Base-by-base conservation (phyloP, 2,888 invertebrate genomes). In the Euzophera pinguis region DNA sequence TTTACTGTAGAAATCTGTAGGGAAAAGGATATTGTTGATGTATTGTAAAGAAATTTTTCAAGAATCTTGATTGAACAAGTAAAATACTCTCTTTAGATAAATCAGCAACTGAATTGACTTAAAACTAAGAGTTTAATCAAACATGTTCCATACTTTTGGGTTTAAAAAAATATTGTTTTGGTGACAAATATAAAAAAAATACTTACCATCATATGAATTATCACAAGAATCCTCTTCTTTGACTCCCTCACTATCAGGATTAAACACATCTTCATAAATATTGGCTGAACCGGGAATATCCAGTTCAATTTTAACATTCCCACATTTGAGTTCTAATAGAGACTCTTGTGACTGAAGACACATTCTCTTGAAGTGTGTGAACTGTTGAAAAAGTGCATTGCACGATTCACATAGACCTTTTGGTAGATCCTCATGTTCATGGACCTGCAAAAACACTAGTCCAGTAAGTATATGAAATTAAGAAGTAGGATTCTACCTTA, bases 341-440 rank as follows among this genome's bases (percentile, higher is more conserved):
- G 73, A 72, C 32, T 78, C 75, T 53, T 86, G 79, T 9, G 90
- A 83, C 47, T 80, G 68, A 22, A 90, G 70, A 53, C 88, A 90
- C 35, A 69, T 76, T 39, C 66, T 74, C 70, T 90, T 90, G 57
- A 91, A 91, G 53, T 78, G 70, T 0, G 75, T 68, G 53, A 78
- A 81, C 51, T 78, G 79, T 17, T 61, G 64, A 1, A 91, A 59
- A 3, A 79, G 67, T 7, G 78, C 73, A 57, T 78, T 80, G 56
- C 90, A 91, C 13, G 54, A 52, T 51, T 78, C 65, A 54, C 90
- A 91, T 1, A 91, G 53, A n/a, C 78, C 64, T 63, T 72, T 84
- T 2, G 90, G 81, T 10, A 88, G 63, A 17, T 72, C 60, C 57
- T 81, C 77, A 55, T 84, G 76, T 66, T 75, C 63, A 22, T 58